Conservation (phyloP, 37 sponge, comb jelly and placozoan genomes). For the Agelas oroides region DNA sequence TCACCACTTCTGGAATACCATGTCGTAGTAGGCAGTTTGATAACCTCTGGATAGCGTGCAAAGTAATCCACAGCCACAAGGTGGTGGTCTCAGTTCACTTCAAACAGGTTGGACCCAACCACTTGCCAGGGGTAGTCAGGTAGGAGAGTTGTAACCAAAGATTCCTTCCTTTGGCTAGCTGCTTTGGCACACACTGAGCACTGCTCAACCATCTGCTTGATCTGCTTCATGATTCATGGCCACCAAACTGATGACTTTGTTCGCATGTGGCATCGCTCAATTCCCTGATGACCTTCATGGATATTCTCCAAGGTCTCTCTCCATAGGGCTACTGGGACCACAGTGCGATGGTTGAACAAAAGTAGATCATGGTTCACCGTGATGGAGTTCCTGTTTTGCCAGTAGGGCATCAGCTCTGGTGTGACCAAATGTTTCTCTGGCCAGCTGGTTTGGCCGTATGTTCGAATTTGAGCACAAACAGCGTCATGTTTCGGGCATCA, state of each 20-base stretch:
- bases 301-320: constrained; percentile 25
- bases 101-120: constrained; percentile 36
- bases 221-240: constrained; percentile 14
- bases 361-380: constrained; percentile 8
- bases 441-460: constrained; percentile 25
- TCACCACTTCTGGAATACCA: constrained; percentile 18
- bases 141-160: constrained; percentile 33
- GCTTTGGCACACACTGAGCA: constrained; percentile 12
- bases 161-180: constrained; percentile 31
- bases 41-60: constrained; percentile 41
- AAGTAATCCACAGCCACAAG: constrained; percentile 29
- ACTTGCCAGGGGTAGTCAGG: constrained; percentile 39
- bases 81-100: background rate
- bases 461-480: background rate
- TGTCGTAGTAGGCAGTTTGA: constrained; percentile 17
- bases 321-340: constrained; percentile 21
- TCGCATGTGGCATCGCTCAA: constrained; percentile 13
- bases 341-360: background rate
- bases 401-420: constrained; percentile 20
- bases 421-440: constrained; percentile 1
- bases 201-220: background rate
- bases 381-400: constrained; percentile 4
- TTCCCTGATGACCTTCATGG: constrained; percentile 24
- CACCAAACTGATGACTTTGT: constrained; percentile 22
- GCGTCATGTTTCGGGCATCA: constrained; percentile 26